Evolutionary conservation across 2,888 invertebrate species (phyloP), one percentile per base, ranked within the genome.

Genomic region (Perdita meconis): DNA sequence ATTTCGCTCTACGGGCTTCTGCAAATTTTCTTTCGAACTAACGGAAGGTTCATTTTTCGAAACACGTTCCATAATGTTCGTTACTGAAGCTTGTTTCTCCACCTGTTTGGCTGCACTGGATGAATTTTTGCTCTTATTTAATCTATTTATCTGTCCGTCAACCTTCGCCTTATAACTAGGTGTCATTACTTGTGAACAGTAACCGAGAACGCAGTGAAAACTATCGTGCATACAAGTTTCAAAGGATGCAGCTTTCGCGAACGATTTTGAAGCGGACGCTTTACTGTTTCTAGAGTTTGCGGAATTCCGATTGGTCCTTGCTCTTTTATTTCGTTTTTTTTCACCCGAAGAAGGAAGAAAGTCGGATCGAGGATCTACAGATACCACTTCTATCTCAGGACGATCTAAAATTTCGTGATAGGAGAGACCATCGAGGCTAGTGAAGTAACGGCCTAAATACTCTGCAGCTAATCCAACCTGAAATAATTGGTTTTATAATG

Each of bases 401-500:
- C 85, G 84, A 24, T 86, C 77, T 12, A 87, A 59, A 19, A 91
- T 87, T 55, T 92, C 89, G 0, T 86, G 85, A 61, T 92, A 91
- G 0, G 86, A 83, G 19, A 75, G 55, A 16, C 85, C 86, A 47
- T 90, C 87, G 2, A 89, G 63, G 51, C 87, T 91, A 0, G 88
- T 77, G 67, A 87, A 92, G 19, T 78, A 85, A 10, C 85, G 87
- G 1, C 89, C 90, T 53, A 89, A 76, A 81, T 89, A 91, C 66
- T 90, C 90, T 1, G 85, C 79, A 3, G 89, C 92, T 0, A 91
- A 60, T 4, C 92, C 92, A 26, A 88, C 74, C 91, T 90, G 55
- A 30, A 70, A 44, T 5, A 13, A n/a, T 4, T 6, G 13, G n/a
- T 34, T 3, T 6, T 13, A 2, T 34, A 22, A 22, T 55, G n/a